phyloP scores from a whole-genome alignment of 2,888 invertebrate species.

The Pollenia amentaria region DNA sequence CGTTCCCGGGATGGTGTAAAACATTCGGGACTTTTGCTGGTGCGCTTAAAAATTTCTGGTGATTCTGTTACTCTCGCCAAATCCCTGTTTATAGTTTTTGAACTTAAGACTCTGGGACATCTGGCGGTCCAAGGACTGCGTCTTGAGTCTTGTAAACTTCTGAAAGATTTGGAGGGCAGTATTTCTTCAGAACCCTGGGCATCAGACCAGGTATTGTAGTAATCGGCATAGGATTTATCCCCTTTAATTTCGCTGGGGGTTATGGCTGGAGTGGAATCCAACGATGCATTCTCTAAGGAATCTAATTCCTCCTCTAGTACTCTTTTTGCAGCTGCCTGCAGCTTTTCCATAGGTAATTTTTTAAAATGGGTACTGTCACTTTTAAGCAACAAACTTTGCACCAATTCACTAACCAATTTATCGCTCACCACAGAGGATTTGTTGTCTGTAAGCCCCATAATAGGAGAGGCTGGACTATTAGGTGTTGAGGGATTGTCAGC shows the following conservation, averaged over 20 bases:
- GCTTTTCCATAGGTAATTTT: conserved; percentile 86
- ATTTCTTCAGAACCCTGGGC: conserved; percentile 84
- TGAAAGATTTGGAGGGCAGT: conserved; percentile 87
- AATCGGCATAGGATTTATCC: conserved; percentile 85
- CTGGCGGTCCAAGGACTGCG: conserved; percentile 86
- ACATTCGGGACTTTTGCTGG: conserved; percentile 82
- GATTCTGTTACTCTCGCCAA: conserved; percentile 85
- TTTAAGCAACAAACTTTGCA: conserved; percentile 86
- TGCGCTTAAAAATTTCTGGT: conserved; percentile 80
- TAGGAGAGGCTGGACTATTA: conserved; percentile 85
- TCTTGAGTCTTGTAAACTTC: conserved; percentile 85
- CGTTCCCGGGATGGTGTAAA: conserved; percentile 79
- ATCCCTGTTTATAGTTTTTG: conserved; percentile 86
- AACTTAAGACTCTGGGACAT: conserved; percentile 88
- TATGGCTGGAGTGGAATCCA: conserved; percentile 85
- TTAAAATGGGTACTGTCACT: conserved; percentile 86
- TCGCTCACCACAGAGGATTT: conserved; percentile 85
- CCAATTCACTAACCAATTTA: conserved; percentile 86
- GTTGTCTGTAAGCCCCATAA: conserved; percentile 84
- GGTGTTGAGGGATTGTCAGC: conserved; percentile 86
- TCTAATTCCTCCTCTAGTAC: conserved; percentile 87
- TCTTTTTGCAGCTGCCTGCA: conserved; percentile 86
- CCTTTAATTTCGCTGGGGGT: conserved; percentile 83
- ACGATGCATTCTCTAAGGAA: conserved; percentile 84
- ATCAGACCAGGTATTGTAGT: conserved; percentile 86